Percentiles rank a stretch among this genome's conserved stretches.
These are phyloP conservation scores for Cataglyphis cursor DNA, from an alignment of 2,888 invertebrate genomes.

Conservation along the genomic window DNA sequence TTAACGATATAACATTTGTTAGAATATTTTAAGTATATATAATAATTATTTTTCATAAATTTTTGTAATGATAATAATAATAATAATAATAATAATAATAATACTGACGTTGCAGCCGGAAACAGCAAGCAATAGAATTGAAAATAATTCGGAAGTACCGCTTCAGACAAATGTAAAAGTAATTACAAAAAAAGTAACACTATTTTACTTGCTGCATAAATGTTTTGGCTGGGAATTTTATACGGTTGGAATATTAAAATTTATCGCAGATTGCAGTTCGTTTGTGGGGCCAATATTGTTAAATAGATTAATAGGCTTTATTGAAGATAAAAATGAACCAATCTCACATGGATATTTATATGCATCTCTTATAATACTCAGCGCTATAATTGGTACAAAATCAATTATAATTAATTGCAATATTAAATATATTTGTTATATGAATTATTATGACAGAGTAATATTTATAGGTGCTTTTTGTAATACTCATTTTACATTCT, in stretches of 20 bases:
- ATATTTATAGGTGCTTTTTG: slow-evolving; percentile 90
- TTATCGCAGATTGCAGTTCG: slow-evolving; percentile 93
- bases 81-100: slow-evolving; percentile 8
- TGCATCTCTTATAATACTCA: slow-evolving; percentile 90
- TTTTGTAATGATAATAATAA: not conserved
- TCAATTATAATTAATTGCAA: slow-evolving; percentile 17
- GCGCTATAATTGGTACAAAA: slow-evolving; percentile 90
- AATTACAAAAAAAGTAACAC: slow-evolving; percentile 86
- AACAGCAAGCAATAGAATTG: slow-evolving; percentile 50
- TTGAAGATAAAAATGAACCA: slow-evolving; percentile 91
- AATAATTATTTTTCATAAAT: not conserved
- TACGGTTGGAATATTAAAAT: slow-evolving; percentile 93
- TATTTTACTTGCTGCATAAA: slow-evolving; percentile 91
- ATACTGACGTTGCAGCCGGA: slow-evolving; percentile 53
- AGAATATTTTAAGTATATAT: not conserved
- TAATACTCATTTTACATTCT: slow-evolving; percentile 96
- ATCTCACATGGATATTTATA: slow-evolving; percentile 90
- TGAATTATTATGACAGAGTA: slow-evolving; percentile 24
- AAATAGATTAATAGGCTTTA: slow-evolving; percentile 93
- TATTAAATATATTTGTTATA: slow-evolving; percentile 63
- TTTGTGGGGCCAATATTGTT: slow-evolving; percentile 97
- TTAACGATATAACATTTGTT: slow-evolving; percentile 12
- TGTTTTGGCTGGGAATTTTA: slow-evolving; percentile 95
- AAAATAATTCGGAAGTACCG: slow-evolving; percentile 57
- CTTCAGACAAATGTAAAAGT: slow-evolving; percentile 59